Base-by-base conservation (phyloP, 2,113 vertebrate genomes). In the Mormyrus lacerda region DNA sequence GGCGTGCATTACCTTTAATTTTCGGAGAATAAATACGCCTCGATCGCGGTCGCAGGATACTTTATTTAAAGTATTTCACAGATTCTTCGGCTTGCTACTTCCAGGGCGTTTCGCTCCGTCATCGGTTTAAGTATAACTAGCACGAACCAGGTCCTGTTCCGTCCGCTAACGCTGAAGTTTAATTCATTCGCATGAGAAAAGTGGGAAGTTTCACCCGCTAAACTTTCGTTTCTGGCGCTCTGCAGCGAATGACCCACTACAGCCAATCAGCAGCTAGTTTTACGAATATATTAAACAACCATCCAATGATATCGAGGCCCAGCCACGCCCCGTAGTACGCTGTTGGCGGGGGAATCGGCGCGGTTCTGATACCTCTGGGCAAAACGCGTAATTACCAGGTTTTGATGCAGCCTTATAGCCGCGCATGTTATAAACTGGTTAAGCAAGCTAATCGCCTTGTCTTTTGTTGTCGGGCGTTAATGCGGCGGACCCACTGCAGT, bases 331-430 rank as follows among this genome's bases (percentile, higher is more conserved):
- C 47, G 13, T 51, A 15, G 76, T 19, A 50, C 0, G 11, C 2
- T 89, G 73, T 89, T 89, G 88, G 88, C 88, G 88, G 88, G 88
- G 73, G 48, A 89, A 65, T 82, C 47, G 76, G 88, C 88, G 88
- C 88, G 88, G 76, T 82, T 39, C 88, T 39, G 6, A 11, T 21
- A 83, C 65, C 11, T 15, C 65, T 83, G 73, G 42, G 50, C 48
- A 42, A 50, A 48, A 24, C 10, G 10, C 11, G 13, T 84, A 79
- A 89, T 89, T 83, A 53, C 47, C 8, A 76, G 27, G 19, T 50
- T 79, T 42, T 11, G 48, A 42, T 39, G 35, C 76, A 6, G 50
- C 24, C 48, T 35, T 35, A 53, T 55, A 42, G 73, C 31, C 76
- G 48, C 9, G 9, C 50, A 55, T 39, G 42, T 42, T 44, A 55